Evolutionary conservation across 2,888 invertebrate genomes (phyloP), one percentile per base, ranked within the genome.

Genomic region (Philereme transversata): DNA sequence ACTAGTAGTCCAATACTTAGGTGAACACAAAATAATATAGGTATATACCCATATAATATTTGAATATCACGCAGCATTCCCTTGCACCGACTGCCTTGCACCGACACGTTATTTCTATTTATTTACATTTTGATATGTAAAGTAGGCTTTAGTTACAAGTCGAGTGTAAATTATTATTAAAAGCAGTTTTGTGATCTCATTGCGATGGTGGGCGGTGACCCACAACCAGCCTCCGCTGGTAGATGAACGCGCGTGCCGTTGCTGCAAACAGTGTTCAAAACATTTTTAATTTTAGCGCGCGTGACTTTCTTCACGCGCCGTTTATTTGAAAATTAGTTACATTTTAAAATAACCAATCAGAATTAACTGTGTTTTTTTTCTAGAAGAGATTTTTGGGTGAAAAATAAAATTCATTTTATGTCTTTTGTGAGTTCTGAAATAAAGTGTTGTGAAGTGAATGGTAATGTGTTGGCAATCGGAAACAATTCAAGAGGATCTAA

Each of bases 181-280:
- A 77, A 83, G 79, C 84, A 80, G 76, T 84, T 83, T 86, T 83
- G 88, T 90, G 90, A 88, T 87, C 86, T 89, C 89, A 90, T 83
- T 88, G 88, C 82, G 77, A 67, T 49, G 73, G 89, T 88, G 82
- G 88, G 88, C 86, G 40, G 84, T 85, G 88, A 87, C 86, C 87
- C 87, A 82, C 81, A 79, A 81, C 77, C 77, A 76, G 74, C 75
- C 77, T 75, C 78, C 67, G 62, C 69, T 60, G 83, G 81, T 87
- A 84, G 86, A 72, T 72, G 77, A 67, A 68, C 68, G 76, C 73
- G 77, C 73, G 73, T 73, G 78, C 82, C 83, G 81, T 78, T 76
- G 81, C 79, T 75, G 40, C 53, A 71, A 74, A 60, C 35, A 45
- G 51, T 74, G 49, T 57, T 61, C 11, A 48, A 60, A 57, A 57